Conservation (phyloP, 2,113 vertebrate species). For the Tachuris rubrigastra region DNA sequence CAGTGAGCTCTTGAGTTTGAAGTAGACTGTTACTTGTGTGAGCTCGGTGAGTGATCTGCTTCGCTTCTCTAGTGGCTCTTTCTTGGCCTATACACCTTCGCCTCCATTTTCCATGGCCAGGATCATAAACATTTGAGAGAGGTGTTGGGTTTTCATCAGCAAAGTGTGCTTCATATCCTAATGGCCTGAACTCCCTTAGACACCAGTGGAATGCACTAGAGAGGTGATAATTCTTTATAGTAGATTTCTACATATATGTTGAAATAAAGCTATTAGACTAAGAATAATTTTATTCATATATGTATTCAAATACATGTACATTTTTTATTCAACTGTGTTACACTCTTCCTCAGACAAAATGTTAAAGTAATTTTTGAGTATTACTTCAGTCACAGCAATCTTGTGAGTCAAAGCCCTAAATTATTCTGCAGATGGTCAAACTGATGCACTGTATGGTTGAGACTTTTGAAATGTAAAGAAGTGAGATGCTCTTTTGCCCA, state of each 20-base stretch:
- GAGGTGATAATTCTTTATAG: background rate
- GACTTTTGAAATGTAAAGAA: background rate
- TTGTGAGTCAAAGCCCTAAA: background rate
- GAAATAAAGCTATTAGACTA: background rate
- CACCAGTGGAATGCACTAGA: background rate
- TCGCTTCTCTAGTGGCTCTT: background rate
- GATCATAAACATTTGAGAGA: background rate
- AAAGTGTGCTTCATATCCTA: background rate
- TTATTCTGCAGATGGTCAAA: background rate
- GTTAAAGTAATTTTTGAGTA: background rate
- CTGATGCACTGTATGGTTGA: background rate
- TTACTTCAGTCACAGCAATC: background rate
- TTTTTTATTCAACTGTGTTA: background rate
- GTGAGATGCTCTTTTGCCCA: background rate
- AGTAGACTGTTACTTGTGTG: background rate
- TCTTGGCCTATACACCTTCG: background rate
- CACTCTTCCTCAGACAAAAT: background rate
- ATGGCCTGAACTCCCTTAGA: background rate
- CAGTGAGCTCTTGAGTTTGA: background rate
- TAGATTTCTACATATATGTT: background rate
- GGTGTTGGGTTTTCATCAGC: background rate
- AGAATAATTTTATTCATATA: background rate
- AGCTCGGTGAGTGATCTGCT: background rate
- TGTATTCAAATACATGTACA: background rate
- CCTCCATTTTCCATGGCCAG: background rate